These are phyloP conservation scores for Brienomyrus longianalis DNA, from an alignment of 2,113 vertebrate species.

Conservation along the genomic window DNA sequence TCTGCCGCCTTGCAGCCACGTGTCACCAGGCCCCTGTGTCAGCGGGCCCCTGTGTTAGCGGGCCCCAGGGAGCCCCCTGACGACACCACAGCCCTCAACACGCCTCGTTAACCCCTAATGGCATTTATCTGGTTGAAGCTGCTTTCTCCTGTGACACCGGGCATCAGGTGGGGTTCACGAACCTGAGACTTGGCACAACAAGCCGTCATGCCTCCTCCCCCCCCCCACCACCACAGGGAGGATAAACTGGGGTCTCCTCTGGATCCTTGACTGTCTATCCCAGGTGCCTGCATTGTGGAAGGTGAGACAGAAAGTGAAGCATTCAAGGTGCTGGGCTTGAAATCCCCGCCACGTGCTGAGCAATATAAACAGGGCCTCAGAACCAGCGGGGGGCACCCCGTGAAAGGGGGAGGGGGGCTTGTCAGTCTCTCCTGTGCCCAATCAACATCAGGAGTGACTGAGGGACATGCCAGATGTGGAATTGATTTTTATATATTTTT, in stretches of 20 bases:
- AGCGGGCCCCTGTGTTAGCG: slow-evolving; percentile 74
- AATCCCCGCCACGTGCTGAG: neutral
- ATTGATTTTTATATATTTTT: slow-evolving; percentile 5
- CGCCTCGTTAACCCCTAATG: slow-evolving; percentile 89
- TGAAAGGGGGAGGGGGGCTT: neutral
- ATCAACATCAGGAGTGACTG: slow-evolving; percentile 4
- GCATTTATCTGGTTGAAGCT: slow-evolving; percentile 74
- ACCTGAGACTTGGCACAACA: slow-evolving; percentile 63
- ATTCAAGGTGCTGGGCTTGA: neutral
- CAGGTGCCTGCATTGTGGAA: neutral
- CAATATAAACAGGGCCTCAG: neutral
- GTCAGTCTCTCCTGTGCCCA: neutral
- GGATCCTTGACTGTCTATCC: neutral
- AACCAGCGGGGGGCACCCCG: neutral
- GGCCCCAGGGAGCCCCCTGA: slow-evolving; percentile 80
- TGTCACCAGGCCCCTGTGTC: slow-evolving; percentile 71
- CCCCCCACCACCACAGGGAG: neutral
- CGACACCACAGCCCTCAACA: slow-evolving; percentile 85
- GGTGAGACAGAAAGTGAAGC: neutral
- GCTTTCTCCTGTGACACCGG: slow-evolving; percentile 81
- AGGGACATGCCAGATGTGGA: neutral
- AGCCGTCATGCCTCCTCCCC: slow-evolving; percentile 10
- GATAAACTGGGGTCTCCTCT: neutral
- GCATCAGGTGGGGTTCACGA: slow-evolving; percentile 79
- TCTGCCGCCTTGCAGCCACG: no score